Percentiles rank a stretch among this genome's conserved stretches.
Evolutionary conservation across 2,113 vertebrate species (phyloP).

Genomic region (Pogonocichla stellata): DNA sequence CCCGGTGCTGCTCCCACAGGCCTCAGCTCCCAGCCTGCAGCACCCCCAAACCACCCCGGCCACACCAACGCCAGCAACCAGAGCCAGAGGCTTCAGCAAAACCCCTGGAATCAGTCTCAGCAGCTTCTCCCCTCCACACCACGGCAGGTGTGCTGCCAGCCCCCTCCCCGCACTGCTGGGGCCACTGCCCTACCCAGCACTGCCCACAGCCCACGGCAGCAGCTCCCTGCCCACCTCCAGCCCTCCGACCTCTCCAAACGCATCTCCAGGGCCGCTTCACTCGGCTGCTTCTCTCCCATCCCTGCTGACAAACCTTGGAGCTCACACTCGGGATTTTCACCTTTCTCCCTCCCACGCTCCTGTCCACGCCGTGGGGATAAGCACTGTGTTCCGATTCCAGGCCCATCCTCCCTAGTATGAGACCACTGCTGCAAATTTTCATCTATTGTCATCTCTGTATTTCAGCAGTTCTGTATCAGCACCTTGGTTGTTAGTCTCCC

Average conservation of each 20-base stretch:
- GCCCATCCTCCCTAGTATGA: background rate
- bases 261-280: background rate
- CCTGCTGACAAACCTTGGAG: background rate
- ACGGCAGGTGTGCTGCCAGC: background rate
- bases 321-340: fast-evolving
- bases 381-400: background rate
- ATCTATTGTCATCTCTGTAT: background rate
- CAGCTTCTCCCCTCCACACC: fast-evolving
- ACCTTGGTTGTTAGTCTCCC: background rate
- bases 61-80: background rate
- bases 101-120: background rate
- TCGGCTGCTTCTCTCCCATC: background rate
- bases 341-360: background rate
- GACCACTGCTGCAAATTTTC: background rate
- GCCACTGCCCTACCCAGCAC: fast-evolving
- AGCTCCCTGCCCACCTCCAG: background rate
- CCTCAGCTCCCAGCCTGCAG: background rate
- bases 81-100: background rate
- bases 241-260: background rate
- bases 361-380: background rate
- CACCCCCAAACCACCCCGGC: fast-evolving
- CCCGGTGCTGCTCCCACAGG: background rate
- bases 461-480: background rate
- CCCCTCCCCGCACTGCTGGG: background rate
- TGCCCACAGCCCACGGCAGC: background rate